Evolutionary conservation across 2,113 vertebrate genomes (phyloP).

Genomic region (Dunckerocampus dactyliophorus): DNA sequence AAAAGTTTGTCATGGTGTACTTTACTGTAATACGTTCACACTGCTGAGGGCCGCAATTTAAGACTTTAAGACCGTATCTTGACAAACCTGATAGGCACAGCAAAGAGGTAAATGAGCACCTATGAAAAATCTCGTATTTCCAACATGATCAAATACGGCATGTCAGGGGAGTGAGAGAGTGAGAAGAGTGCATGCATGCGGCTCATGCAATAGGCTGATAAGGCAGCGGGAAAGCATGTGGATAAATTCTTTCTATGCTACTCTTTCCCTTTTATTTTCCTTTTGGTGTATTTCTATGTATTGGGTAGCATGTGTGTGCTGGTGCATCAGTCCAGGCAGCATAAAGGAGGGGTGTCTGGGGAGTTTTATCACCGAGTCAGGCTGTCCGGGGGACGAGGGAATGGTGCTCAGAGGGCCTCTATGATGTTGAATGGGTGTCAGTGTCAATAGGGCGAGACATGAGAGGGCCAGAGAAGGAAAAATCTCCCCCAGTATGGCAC

Average conservation of each 20-base stretch:
- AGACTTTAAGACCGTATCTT: too few relatives aligned
- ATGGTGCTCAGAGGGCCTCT: slow-evolving; percentile 56
- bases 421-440: slow-evolving; percentile 59
- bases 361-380: slow-evolving; percentile 63
- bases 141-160: too few relatives aligned
- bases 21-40: background rate
- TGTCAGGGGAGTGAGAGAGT: background rate
- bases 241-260: slow-evolving; percentile 36
- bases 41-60: background rate
- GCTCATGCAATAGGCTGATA: slow-evolving; percentile 48
- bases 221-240: slow-evolving; percentile 35
- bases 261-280: slow-evolving; percentile 20
- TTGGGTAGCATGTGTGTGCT: background rate
- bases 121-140: too few relatives aligned
- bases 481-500: background rate
- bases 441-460: slow-evolving; percentile 8
- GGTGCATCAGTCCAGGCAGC: slow-evolving; percentile 25
- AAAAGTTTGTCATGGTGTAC: background rate
- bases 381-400: slow-evolving; percentile 43
- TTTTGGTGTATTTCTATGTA: slow-evolving; percentile 13
- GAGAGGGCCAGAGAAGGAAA: background rate
- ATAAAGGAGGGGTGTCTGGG: slow-evolving; percentile 58
- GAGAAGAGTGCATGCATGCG: slow-evolving; percentile 18
- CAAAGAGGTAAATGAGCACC: background rate
- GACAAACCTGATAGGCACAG: background rate